Conservation (phyloP, 2,113 vertebrate genomes). For the Prochilodus magdalenae region DNA sequence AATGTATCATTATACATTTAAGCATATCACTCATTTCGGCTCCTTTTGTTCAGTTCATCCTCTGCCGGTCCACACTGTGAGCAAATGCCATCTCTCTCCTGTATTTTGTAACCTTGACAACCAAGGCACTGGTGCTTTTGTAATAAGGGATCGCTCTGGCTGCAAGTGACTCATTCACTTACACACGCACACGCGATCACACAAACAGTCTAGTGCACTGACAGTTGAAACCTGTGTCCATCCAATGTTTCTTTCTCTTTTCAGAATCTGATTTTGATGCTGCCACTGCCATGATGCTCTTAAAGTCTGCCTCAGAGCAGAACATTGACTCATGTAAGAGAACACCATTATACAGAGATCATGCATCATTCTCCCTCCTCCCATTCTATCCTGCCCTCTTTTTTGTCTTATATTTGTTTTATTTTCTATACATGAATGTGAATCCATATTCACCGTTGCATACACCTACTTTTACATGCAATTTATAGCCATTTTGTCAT, state of each 20-base stretch:
- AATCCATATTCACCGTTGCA: background rate
- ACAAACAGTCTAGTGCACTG: slow-evolving; percentile 32
- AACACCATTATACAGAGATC: slow-evolving; percentile 56
- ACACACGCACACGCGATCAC: slow-evolving; percentile 4
- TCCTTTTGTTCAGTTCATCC: slow-evolving; percentile 51
- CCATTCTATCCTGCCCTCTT: background rate
- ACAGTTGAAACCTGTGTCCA: slow-evolving; percentile 70
- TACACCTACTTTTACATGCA: background rate
- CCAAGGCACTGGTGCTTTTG: slow-evolving; percentile 74
- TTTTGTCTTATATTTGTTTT: slow-evolving; percentile 34
- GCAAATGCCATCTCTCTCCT: slow-evolving; percentile 62
- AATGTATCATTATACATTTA: slow-evolving; percentile 54
- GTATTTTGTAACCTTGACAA: slow-evolving; percentile 81
- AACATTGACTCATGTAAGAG: slow-evolving; percentile 95
- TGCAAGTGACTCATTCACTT: slow-evolving; percentile 58
- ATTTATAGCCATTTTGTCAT: background rate
- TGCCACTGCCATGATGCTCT: slow-evolving; percentile 99
- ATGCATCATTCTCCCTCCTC: slow-evolving; percentile 19
- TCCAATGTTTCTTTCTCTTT: slow-evolving; percentile 83
- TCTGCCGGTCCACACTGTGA: slow-evolving; percentile 28
- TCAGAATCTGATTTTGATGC: slow-evolving; percentile 90
- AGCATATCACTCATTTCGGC: slow-evolving; percentile 46
- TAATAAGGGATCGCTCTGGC: slow-evolving; percentile 56
- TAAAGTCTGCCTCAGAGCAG: slow-evolving; percentile 98
- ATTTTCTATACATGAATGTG: background rate